Evolutionary conservation across 2,797 vertebrate species (phyloP), one percentile per base, ranked within the genome.

Genomic region (Muraenolepis orangiensis): DNA sequence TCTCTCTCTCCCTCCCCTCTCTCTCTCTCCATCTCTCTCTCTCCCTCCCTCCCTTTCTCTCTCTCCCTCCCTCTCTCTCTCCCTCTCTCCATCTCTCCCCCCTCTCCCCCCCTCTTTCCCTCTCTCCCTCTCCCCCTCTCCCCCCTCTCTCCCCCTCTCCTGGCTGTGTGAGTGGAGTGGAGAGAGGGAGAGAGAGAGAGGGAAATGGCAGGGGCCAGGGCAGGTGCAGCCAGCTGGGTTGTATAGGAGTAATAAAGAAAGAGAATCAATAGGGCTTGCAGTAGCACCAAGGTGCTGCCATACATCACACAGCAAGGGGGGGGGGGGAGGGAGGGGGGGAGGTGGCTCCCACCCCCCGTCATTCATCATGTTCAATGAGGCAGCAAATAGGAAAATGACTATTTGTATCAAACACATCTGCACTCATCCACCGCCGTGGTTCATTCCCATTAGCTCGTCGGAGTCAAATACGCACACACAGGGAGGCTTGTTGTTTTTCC

Each of bases 331-430:
- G n/a, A n/a, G n/a, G n/a, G n/a, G n/a, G n/a, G n/a, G n/a, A n/a
- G n/a, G n/a, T n/a, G n/a, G n/a, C n/a, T n/a, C n/a, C n/a, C 92
- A 96, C 97, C 96, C 98, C 96, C 95, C 96, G 98, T 98, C 98
- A 98, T 99, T 99, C 98, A 99, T 99, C 98, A 99, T 97, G 97
- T 95, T 96, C 98, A 99, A 99, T 99, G 98, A 99, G 98, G 97
- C 98, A 99, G 97, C 97, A 99, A 99, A 99, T 99, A 99, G 98
- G 98, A 99, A 99, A 99, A 99, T 99, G 98, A 99, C 98, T 99
- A 99, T 99, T 99, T 99, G 98, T 99, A 99, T 99, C 97, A 99
- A 98, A 98, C 97, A 98, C 97, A 99, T 99, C 97, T 99, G 97
- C 98, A 99, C 98, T 99, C 98, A 99, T 98, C 97, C 98, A 99